Conservation (phyloP, 2,888 invertebrate genomes). For the Sphaerophoria rueppellii region DNA sequence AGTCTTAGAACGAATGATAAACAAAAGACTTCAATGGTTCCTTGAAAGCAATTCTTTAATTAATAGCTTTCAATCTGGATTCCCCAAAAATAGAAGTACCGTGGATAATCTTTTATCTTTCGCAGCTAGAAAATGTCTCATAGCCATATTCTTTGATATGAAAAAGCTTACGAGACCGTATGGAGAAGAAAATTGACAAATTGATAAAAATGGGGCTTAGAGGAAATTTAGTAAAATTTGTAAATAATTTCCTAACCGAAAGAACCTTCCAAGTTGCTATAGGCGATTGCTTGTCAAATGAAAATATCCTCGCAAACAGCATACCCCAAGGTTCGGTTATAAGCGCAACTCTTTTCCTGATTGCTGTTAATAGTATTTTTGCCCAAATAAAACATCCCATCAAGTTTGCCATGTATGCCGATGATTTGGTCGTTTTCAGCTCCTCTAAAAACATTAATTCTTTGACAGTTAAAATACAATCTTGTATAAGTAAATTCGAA, state of each 20-base stretch:
- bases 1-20: conserved; percentile 20
- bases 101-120: conserved; percentile 27
- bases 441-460: conserved; percentile 8
- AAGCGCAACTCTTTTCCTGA: conserved; percentile 11
- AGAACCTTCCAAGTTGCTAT: conserved; percentile 3
- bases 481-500: neutral
- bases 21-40: conserved; percentile 29
- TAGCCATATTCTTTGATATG: conserved; percentile 22
- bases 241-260: conserved; percentile 4
- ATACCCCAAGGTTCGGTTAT: conserved; percentile 30
- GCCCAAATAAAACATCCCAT: neutral
- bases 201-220: conserved; percentile 1
- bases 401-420: conserved; percentile 19
- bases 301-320: conserved; percentile 13
- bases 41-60: conserved; percentile 21
- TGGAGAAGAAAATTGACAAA: conserved; percentile 23
- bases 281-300: conserved; percentile 2
- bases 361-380: conserved; percentile 29
- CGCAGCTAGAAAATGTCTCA: conserved; percentile 1
- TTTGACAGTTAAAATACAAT: conserved; percentile 1
- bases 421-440: conserved; percentile 20
- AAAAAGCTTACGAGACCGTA: conserved; percentile 25
- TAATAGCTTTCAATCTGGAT: conserved; percentile 26
- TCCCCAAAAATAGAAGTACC: conserved; percentile 21
- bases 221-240: conserved; percentile 7